Evolutionary conservation across 2,888 invertebrate genomes (phyloP).

Genomic region (Calliopum simillimum): DNA sequence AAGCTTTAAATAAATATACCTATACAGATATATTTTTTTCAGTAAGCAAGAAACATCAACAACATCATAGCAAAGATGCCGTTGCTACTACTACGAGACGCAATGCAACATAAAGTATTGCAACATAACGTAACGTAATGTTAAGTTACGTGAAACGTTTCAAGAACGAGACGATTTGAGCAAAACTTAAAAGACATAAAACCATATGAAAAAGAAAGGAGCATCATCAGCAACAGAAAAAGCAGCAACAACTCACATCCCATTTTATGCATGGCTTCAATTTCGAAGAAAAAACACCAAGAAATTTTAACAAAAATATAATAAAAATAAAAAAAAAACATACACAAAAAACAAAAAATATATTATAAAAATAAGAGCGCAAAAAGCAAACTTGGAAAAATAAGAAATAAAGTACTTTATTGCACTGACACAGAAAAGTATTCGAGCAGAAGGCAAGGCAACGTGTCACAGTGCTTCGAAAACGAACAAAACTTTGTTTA

Average conservation of each 20-base stretch:
- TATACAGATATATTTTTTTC: too few relatives aligned
- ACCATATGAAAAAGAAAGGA: neutral
- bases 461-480: neutral
- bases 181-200: slow-evolving; percentile 21
- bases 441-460: slow-evolving; percentile 9
- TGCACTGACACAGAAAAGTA: slow-evolving; percentile 18
- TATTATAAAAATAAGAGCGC: neutral
- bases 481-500: too few relatives aligned
- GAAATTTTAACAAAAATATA: neutral
- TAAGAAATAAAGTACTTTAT: slow-evolving; percentile 16
- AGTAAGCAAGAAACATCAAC: neutral
- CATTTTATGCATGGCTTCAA: slow-evolving; percentile 36
- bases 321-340: neutral
- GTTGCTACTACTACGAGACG: neutral
- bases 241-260: slow-evolving; percentile 27
- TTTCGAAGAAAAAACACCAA: slow-evolving; percentile 14
- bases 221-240: neutral
- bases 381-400: slow-evolving; percentile 3
- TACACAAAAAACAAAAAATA: neutral
- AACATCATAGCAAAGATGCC: neutral
- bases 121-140: slow-evolving; percentile 23
- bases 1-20: too few relatives aligned
- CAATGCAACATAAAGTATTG: slow-evolving; percentile 10
- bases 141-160: slow-evolving; percentile 25
- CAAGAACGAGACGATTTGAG: slow-evolving; percentile 25